phyloP scores from a whole-genome alignment of 2,797 vertebrate genomes.

The Cottoperca gobio region DNA sequence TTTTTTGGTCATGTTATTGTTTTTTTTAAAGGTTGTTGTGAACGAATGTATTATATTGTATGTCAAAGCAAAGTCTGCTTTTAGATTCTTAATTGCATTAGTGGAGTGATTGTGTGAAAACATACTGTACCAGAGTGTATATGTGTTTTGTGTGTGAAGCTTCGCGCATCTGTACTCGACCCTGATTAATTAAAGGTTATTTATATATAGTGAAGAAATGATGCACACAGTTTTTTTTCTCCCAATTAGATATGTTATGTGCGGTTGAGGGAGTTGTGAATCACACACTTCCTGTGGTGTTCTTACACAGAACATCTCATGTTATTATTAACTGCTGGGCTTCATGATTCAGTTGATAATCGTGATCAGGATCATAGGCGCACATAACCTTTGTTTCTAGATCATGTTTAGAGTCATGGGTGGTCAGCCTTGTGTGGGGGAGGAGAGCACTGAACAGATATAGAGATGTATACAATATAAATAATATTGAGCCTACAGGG shows the following conservation, averaged over 20 bases:
- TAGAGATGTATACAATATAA: neutral
- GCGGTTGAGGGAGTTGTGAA: neutral
- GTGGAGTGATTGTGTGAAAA: neutral
- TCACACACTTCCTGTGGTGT: neutral
- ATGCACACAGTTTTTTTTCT: neutral
- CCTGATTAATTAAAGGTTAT: constrained; percentile 59
- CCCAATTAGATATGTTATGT: neutral
- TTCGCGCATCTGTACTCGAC: constrained; percentile 43
- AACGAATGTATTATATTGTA: neutral
- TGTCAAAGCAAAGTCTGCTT: neutral
- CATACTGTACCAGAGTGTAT: neutral
- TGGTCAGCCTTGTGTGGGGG: neutral
- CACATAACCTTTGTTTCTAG: neutral
- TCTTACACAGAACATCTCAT: neutral
- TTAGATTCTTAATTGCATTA: neutral
- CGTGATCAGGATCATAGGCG: constrained; percentile 1
- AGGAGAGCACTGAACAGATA: too few species aligned
- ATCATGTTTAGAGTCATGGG: neutral
- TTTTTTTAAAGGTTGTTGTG: too few species aligned
- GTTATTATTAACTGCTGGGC: neutral
- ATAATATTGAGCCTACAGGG: constrained; percentile 7
- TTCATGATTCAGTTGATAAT: constrained; percentile 9
- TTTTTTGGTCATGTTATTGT: too few species aligned
- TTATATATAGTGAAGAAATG: constrained; percentile 32
- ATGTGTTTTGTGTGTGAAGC: constrained; percentile 21